Base-by-base conservation (phyloP, 2,113 vertebrate species). In the Perccottus glenii region DNA sequence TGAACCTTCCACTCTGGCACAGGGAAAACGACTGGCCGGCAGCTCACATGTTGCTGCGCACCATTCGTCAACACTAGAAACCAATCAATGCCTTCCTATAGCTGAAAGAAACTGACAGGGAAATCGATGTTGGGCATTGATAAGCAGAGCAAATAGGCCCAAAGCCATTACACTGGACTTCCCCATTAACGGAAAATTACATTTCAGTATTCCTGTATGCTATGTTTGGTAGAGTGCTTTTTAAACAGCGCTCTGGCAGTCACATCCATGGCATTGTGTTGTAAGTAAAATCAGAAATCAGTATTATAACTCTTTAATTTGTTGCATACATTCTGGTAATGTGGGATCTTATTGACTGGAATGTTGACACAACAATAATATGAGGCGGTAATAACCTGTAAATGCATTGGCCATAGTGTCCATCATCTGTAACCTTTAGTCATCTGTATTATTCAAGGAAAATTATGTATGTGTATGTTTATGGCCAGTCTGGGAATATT, bases 11-110 rank as follows among this genome's bases (percentile, higher is more conserved):
- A 36, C 73, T 77, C 71, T 70, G 80, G 48, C 68, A 67, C 44
- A 11, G 64, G 64, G 61, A 65, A 36, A 63, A 69, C 59, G 50
- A 81, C 80, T 87, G 84, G 56, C 67, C 79, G 60, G 53, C 78
- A 73, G 83, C 77, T 82, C 7, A 15, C 86, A 84, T 79, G 81
- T 55, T 38, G 69, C 60, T 12, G n/a, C 12, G 14, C 67, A 55
- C 64, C 84, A 73, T 80, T 78, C 6, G 36, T 60, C 60, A 63
- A 80, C 61, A 63, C 67, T 60, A 73, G 62, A 70, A 73, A 66
- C 33, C 27, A 32, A 87, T 91, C 85, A 49, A 89, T 90, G 75
- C 8, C 66, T 72, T 58, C 56, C 76, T 87, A 77, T 79, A 78
- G 77, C 78, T 68, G 67, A 85, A 55, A 78, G 84, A 75, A 78